Evolutionary conservation across 1,140 invertebrate genomes (phyloP).

Genomic region (Pissodes strobi): DNA sequence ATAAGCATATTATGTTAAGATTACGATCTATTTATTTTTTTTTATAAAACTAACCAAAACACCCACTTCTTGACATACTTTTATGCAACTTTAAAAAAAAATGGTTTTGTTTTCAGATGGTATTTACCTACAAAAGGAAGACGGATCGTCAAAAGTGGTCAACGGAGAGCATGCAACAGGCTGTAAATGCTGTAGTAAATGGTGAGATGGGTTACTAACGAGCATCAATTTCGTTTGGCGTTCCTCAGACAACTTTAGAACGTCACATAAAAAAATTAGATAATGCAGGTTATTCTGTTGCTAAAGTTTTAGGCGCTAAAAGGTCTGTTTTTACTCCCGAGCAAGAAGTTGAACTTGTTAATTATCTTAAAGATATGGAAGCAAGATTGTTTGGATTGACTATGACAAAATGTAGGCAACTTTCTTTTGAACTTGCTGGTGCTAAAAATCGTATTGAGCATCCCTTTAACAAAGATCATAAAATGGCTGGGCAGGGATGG

Average conservation of each 20-base stretch:
- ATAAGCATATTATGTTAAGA: background rate
- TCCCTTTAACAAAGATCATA: too few relatives aligned
- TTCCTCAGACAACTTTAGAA: conserved; percentile 6
- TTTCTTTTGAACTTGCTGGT: background rate
- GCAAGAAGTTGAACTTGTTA: background rate
- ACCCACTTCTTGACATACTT: too few relatives aligned
- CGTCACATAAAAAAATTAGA: conserved; percentile 1
- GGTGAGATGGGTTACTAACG: background rate
- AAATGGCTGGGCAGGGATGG: too few relatives aligned
- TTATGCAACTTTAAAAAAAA: too few relatives aligned
- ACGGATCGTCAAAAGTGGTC: too few relatives aligned
- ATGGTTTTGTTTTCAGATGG: too few relatives aligned
- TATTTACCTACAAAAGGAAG: too few relatives aligned
- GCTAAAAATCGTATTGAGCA: background rate
- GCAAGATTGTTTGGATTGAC: too few relatives aligned
- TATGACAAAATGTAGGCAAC: background rate
- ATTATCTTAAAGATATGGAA: too few relatives aligned
- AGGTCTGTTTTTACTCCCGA: background rate
- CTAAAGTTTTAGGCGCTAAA: background rate
- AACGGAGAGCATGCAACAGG: too few relatives aligned
- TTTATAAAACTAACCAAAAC: background rate
- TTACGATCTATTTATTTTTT: too few relatives aligned
- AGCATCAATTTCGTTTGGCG: conserved; percentile 9
- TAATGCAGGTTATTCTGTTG: background rate
- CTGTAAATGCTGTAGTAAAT: conserved; percentile 1